Conservation (phyloP, 2,797 vertebrate species). For the Sebastes reedi region DNA sequence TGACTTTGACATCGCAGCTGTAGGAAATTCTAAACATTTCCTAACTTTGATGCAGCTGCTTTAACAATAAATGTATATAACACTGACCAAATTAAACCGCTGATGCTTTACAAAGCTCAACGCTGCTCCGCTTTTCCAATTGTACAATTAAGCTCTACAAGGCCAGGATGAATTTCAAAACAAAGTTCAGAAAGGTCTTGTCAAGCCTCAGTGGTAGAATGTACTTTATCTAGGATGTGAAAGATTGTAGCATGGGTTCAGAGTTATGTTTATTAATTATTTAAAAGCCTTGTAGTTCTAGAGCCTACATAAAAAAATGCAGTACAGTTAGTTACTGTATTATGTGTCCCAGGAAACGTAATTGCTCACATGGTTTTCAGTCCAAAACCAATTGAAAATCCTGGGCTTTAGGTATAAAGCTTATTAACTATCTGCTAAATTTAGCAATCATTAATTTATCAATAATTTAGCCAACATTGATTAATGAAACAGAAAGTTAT, state of each 20-base stretch:
- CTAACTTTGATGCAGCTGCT: constrained; percentile 17
- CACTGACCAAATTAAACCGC: neutral
- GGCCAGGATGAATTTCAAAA: neutral
- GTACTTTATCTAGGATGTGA: neutral
- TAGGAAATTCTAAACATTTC: neutral
- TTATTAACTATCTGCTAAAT: neutral
- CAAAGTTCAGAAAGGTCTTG: neutral
- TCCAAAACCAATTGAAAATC: neutral
- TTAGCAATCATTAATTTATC: neutral
- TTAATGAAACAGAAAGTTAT: neutral
- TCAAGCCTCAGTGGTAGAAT: neutral
- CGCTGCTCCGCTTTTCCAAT: neutral
- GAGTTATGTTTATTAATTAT: neutral
- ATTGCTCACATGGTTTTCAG: neutral
- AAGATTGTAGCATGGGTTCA: neutral
- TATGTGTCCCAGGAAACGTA: neutral
- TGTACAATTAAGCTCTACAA: neutral
- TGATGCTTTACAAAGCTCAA: neutral
- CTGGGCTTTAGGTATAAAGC: neutral
- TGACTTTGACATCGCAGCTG: constrained; percentile 21
- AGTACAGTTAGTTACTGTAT: neutral
- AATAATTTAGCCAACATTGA: neutral
- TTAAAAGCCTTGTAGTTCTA: neutral
- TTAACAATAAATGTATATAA: constrained; percentile 6
- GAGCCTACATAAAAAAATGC: neutral